These are phyloP conservation scores for Gambusia affinis DNA, from an alignment of 2,113 vertebrate species.

Conservation along the genomic window DNA sequence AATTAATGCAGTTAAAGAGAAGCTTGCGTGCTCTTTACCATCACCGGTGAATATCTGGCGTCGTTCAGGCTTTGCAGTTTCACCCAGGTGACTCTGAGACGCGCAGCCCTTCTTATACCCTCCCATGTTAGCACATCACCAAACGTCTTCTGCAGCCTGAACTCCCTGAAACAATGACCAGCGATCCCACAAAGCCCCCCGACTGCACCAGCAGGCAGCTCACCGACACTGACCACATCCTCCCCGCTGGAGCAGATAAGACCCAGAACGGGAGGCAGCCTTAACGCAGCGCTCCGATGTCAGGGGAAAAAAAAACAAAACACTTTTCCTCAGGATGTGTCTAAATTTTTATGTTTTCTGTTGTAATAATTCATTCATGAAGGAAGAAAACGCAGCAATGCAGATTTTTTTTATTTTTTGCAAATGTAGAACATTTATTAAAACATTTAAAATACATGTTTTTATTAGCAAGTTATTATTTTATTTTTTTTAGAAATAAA, in stretches of 20 bases:
- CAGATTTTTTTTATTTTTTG: no score
- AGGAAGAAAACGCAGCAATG: no score
- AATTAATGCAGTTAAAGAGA: not conserved
- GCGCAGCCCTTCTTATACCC: conserved; percentile 62
- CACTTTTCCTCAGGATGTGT: conserved; percentile 75
- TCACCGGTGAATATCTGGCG: conserved; percentile 23
- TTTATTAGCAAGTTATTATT: no score
- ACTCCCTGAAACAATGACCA: conserved; percentile 71
- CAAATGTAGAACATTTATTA: no score
- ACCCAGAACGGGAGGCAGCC: conserved; percentile 50
- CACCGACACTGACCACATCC: conserved; percentile 81
- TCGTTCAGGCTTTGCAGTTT: conserved; percentile 35
- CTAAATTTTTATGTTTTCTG: conserved; percentile 52
- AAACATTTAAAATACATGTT: no score
- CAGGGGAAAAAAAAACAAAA: conserved; percentile 73
- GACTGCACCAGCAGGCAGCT: conserved; percentile 56
- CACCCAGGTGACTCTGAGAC: conserved; percentile 42
- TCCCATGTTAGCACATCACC: conserved; percentile 43
- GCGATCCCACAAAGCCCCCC: conserved; percentile 61
- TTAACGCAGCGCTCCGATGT: conserved; percentile 37
- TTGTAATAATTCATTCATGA: conserved; percentile 62
- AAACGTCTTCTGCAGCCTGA: conserved; percentile 39
- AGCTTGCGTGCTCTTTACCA: conserved; percentile 55
- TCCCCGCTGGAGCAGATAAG: conserved; percentile 79
- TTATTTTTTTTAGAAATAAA: no score